Evolutionary conservation across 2,797 vertebrate species (phyloP).

Genomic region (Takifugu rubripes): DNA sequence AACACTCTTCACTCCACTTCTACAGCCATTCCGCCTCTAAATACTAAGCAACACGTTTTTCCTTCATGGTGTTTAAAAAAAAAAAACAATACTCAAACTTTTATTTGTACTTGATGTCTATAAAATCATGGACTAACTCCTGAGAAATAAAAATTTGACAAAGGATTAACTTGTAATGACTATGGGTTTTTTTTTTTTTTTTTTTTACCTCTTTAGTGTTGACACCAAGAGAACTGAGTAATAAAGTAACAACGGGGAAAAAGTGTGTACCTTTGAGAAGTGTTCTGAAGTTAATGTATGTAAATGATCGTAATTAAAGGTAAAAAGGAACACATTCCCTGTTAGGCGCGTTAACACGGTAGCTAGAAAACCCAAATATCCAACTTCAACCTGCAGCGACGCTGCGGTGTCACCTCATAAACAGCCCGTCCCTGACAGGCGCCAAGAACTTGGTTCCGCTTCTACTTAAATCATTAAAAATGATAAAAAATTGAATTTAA

Average conservation of each 20-base stretch:
- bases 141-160: not conserved
- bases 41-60: not conserved
- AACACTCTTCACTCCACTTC: not conserved
- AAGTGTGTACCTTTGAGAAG: too few species aligned
- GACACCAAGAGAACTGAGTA: too few species aligned
- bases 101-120: not conserved
- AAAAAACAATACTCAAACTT: not conserved
- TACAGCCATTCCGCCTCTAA: slow-evolving; percentile 32
- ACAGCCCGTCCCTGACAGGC: too few species aligned
- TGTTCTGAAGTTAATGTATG: not conserved
- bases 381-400: not conserved
- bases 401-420: too few species aligned
- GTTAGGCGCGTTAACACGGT: too few species aligned
- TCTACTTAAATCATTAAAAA: too few species aligned
- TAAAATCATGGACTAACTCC: not conserved
- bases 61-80: too few species aligned
- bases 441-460: too few species aligned
- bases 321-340: too few species aligned
- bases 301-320: not conserved
- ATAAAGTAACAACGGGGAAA: not conserved
- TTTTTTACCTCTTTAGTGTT: not conserved
- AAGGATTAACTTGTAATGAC: not conserved
- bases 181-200: not conserved
- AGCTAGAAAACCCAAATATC: not conserved
- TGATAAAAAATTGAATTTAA: too few species aligned